Evolutionary conservation across 2,113 vertebrate genomes (phyloP).

Genomic region (Eira barbara): DNA sequence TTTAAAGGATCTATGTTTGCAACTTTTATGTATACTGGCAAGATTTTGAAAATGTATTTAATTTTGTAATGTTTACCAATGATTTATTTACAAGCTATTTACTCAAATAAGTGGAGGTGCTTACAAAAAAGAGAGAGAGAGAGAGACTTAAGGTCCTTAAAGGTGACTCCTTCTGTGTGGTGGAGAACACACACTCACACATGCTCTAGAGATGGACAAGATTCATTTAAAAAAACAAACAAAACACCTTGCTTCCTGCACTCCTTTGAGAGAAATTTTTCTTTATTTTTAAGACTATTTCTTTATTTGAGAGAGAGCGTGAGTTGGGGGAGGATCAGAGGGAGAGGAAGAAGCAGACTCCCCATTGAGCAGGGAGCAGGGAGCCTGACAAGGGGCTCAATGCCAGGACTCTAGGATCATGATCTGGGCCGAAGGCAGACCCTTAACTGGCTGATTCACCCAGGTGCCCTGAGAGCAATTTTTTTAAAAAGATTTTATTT

Average conservation of each 20-base stretch:
- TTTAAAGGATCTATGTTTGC: conserved; percentile 84
- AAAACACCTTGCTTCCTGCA: neutral
- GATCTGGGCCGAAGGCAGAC: neutral
- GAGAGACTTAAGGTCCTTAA: neutral
- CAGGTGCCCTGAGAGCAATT: neutral
- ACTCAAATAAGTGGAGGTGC: conserved; percentile 88
- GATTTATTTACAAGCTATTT: conserved; percentile 88
- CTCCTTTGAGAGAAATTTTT: neutral
- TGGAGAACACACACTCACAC: neutral
- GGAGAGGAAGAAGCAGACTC: neutral
- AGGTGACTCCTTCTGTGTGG: neutral
- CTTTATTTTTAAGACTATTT: neutral
- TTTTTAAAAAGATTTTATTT: neutral
- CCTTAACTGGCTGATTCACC: neutral
- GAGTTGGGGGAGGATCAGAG: neutral
- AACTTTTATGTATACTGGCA: conserved; percentile 86
- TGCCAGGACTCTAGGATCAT: neutral
- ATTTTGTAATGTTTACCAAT: conserved; percentile 88
- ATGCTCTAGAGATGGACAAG: neutral
- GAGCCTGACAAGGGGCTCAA: neutral
- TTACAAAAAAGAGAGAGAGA: conserved; percentile 70
- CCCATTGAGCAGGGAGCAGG: neutral
- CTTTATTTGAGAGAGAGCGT: neutral
- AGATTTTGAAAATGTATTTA: conserved; percentile 88
- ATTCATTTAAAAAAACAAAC: neutral